phyloP scores from a whole-genome alignment of 2,888 invertebrate genomes.

The Coelogynopora nodosa region DNA sequence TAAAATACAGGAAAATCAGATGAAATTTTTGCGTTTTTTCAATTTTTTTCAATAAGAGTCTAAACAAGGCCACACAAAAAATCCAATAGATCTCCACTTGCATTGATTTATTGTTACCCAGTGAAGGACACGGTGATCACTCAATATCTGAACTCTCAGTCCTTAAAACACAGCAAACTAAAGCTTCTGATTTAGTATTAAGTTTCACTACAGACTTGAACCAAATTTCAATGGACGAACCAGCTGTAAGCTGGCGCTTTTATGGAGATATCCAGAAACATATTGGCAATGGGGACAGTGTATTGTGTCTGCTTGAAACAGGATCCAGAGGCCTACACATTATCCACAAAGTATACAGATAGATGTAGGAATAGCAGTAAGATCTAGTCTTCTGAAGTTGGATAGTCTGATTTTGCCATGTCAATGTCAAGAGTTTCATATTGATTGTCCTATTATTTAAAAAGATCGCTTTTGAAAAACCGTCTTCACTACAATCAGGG shows the following conservation, averaged over 20 bases:
- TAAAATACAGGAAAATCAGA: background rate
- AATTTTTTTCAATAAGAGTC: background rate
- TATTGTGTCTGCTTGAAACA: conserved; percentile 45
- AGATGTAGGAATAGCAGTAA: conserved; percentile 29
- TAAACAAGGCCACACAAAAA: background rate
- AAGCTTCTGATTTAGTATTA: background rate
- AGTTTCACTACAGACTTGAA: conserved; percentile 6
- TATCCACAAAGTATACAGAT: conserved; percentile 48
- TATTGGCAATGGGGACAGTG: background rate
- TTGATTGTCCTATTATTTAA: too few relatives aligned
- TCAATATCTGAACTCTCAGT: background rate
- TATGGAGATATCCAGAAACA: background rate
- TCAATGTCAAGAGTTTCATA: too few relatives aligned
- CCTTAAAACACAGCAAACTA: background rate
- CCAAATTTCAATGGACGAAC: conserved; percentile 34
- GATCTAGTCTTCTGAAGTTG: conserved; percentile 16
- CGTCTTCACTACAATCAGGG: too few relatives aligned
- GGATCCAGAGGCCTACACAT: conserved; percentile 50
- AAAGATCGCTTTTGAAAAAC: too few relatives aligned
- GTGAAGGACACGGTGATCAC: background rate
- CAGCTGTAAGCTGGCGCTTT: conserved; percentile 20
- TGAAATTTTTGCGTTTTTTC: background rate
- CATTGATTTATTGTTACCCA: background rate
- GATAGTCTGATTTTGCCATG: conserved; percentile 29
- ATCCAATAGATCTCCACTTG: background rate